Evolutionary conservation across 2,113 vertebrate genomes (phyloP).

Genomic region (Plecotus auritus): DNA sequence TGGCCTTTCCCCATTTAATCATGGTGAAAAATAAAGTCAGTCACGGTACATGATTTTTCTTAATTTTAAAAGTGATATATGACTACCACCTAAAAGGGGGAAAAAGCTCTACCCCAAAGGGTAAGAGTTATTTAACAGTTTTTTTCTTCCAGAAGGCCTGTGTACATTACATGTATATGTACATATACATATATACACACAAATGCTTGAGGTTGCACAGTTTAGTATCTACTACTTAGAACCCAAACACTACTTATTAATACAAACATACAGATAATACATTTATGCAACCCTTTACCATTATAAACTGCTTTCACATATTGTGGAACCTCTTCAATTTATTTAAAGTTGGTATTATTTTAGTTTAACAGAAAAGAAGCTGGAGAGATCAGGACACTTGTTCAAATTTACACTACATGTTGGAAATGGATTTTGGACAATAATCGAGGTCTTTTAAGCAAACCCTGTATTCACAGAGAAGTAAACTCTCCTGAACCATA

Average conservation of each 20-base stretch:
- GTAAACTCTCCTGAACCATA: neutral
- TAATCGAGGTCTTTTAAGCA: neutral
- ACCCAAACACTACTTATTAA: neutral
- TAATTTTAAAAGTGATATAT: neutral
- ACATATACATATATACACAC: neutral
- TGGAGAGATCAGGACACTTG: neutral
- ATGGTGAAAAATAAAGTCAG: neutral
- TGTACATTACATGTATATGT: neutral
- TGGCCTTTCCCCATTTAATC: neutral
- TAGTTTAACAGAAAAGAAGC: constrained; percentile 4
- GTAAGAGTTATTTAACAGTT: neutral
- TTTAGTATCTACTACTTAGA: neutral
- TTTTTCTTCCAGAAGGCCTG: neutral
- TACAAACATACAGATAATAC: neutral
- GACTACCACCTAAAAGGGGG: neutral
- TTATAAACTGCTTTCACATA: neutral
- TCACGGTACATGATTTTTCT: neutral
- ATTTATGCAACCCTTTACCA: neutral
- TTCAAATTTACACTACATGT: neutral
- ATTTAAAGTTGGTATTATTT: neutral
- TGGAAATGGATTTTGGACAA: neutral
- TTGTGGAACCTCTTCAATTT: neutral
- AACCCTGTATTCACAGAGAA: neutral
- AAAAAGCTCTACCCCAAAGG: neutral
- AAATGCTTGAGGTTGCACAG: neutral